Evolutionary conservation across 2,888 invertebrate species (phyloP), one percentile per base, ranked within the genome.

Genomic region (Eustalomyia histrio): DNA sequence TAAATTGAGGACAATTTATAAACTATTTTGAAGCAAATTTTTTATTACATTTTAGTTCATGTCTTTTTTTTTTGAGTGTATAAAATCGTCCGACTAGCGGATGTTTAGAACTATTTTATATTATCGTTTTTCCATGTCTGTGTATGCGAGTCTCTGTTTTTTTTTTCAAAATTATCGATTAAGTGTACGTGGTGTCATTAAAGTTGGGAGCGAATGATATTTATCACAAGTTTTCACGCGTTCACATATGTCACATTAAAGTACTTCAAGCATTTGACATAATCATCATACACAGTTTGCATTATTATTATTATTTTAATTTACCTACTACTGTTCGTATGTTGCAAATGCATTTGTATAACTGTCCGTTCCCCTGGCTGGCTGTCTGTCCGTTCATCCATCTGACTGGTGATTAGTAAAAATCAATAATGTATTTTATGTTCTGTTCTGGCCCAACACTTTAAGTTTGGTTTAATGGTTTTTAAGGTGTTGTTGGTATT

Each of bases 151-250:
- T 21, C 21, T n/a, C n/a, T n/a, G n/a, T n/a, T n/a, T n/a, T n/a
- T n/a, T n/a, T 58, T 43, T 39, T 53, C 69, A 2, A 47, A 53
- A 14, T 29, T 29, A 24, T 57, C 57, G 24, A 29, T 33, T 57
- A 57, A 57, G 57, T 57, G 57, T 53, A 50, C 61, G 47, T 52
- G 60, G 2, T 57, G 63, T 63, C n/a, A 33, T 58, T 76, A 58
- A 58, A 75, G 39, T 50, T 60, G 60, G 33, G 58, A 71, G 60
- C 69, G 69, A 47, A 58, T 63, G 69, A 55, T 68, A 80, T 69
- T 76, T 80, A 76, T 76, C 64, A 69, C 29, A 35, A 63, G 18
- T 69, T 64, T 76, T 80, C 76, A 80, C 80, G 76, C 72, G 58
- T 69, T 64, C 63, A 10, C 80, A 58, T 21, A 58, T 71, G 76